Evolutionary conservation across 1,140 invertebrate species (phyloP).

Genomic region (Drosophila nigrodunni): DNA sequence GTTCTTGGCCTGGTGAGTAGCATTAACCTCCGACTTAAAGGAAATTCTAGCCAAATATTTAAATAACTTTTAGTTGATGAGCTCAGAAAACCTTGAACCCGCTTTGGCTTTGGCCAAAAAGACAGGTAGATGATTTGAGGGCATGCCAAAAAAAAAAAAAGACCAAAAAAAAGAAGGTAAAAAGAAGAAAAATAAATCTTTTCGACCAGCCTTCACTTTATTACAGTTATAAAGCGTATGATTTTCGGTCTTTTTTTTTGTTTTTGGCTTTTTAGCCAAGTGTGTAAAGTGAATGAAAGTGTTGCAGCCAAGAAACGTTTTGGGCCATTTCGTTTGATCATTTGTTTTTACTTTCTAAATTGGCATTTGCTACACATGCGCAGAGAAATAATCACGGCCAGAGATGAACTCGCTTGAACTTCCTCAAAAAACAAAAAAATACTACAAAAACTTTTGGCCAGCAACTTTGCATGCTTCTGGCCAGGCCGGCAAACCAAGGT

Average conservation of each 20-base stretch:
- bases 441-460: constrained; percentile 37
- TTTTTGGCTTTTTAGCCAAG: neutral
- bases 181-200: neutral
- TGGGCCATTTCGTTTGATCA: constrained; percentile 69
- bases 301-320: constrained; percentile 48
- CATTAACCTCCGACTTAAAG: constrained; percentile 58
- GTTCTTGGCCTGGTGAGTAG: constrained; percentile 11
- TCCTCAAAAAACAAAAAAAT: neutral
- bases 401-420: constrained; percentile 72
- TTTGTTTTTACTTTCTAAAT: constrained; percentile 82
- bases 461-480: constrained; percentile 53
- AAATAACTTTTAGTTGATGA: constrained; percentile 17
- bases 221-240: constrained; percentile 72
- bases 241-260: neutral
- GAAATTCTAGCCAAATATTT: constrained; percentile 36
- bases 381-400: constrained; percentile 48
- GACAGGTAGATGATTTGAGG: constrained; percentile 45
- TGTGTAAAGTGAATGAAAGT: constrained; percentile 71
- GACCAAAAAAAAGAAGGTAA: neutral
- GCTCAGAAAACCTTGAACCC: constrained; percentile 70
- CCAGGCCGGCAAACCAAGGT: constrained; percentile 48
- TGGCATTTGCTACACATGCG: constrained; percentile 76
- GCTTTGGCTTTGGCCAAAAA: constrained; percentile 25
- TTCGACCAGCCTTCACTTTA: constrained; percentile 62
- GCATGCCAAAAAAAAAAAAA: constrained; percentile 14